A percentile compares a stretch with the other conserved stretches of the same genome.
Evolutionary conservation across 2,113 vertebrate species (phyloP).

Genomic region (Rhabdomys dilectus): DNA sequence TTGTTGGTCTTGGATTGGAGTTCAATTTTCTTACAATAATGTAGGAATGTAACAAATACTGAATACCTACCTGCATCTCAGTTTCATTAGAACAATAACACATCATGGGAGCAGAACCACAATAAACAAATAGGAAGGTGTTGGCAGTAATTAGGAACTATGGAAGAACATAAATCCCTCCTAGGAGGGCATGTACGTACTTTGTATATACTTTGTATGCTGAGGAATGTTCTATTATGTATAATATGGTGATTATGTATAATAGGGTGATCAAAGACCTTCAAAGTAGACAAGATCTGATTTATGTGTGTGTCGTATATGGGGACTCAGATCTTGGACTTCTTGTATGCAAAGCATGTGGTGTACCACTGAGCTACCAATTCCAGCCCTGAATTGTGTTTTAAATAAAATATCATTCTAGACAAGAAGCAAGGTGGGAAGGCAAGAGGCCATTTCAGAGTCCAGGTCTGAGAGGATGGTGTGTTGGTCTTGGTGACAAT

Average conservation of each 20-base stretch:
- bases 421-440: neutral
- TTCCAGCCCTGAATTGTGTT: neutral
- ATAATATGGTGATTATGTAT: neutral
- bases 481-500: neutral
- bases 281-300: neutral
- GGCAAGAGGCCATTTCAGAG: neutral
- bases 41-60: slow-evolving; percentile 1
- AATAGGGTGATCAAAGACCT: neutral
- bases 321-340: neutral
- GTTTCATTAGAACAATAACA: neutral
- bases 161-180: slow-evolving; percentile 16
- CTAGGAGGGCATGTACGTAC: neutral
- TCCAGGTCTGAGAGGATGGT: neutral
- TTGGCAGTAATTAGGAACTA: neutral
- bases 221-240: neutral
- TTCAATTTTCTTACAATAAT: neutral
- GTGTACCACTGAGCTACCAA: neutral
- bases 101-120: neutral
- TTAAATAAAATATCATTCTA: neutral
- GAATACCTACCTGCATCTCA: neutral
- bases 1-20: neutral
- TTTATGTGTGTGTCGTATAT: neutral
- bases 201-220: too few species aligned
- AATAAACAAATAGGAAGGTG: slow-evolving; percentile 19
- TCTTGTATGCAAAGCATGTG: neutral